Evolutionary conservation across 2,113 vertebrate species (phyloP), one percentile per base, ranked within the genome.

Genomic region (Galbula dea): DNA sequence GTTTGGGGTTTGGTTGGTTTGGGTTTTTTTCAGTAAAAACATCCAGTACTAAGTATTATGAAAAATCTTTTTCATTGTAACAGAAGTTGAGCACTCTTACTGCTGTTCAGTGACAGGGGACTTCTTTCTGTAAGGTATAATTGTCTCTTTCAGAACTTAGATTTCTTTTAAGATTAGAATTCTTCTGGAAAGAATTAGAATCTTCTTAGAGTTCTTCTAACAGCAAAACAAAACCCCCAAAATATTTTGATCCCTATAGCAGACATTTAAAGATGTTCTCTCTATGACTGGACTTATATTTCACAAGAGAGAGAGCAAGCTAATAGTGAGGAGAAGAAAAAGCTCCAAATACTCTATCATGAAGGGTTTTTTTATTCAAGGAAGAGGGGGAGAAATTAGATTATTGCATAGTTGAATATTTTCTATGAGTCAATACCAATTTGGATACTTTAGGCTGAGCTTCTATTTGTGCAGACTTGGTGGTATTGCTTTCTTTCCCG

Each of bases 1-100:
- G 6, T 0, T 43, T 57, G 21, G 3, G 45, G 16, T 46, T 66
- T 65, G 32, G 13, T 7, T 10, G 16, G 5, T 6, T 39, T 27
- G 16, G 11, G 16, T 61, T 34, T 52, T 45, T 19, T n/a, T 48
- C 32, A 41, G 21, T 49, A 58, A 76, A 75, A 84, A 21, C 7
- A n/a, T 54, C 37, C 3, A 39, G 4, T 74, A 19, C 7, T 45
- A 61, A 71, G 26, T 58, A 52, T 72, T 65, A 36, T 5, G 12
- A 85, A 43, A 52, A 75, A 41, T 41, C 8, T 48, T 51, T 52
- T 30, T 15, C 55, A 19, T 22, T 82, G 30, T 23, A 23, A 43
- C 37, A 9, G 45, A 39, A 73, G 8, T 27, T 48, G 30, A 23
- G 14, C 51, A 34, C 5, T 67, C 10, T 27, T 74, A 39, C 18